Evolutionary conservation across 2,113 vertebrate genomes (phyloP).

Genomic region (Morone saxatilis): DNA sequence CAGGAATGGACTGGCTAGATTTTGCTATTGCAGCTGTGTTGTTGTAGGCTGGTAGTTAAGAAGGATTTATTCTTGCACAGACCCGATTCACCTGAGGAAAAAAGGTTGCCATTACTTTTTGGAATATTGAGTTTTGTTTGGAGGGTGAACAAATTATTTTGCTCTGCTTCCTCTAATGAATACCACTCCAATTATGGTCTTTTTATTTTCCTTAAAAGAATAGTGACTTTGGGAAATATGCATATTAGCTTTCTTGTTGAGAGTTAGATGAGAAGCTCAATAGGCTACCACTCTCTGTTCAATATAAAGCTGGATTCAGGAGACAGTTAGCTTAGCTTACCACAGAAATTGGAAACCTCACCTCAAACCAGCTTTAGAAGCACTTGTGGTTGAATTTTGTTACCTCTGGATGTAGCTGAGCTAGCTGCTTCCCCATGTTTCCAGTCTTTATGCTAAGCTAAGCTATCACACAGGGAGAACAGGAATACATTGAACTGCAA

Average conservation of each 20-base stretch:
- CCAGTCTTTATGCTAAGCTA: too few species aligned
- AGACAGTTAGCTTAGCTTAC: background rate
- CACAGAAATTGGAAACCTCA: too few species aligned
- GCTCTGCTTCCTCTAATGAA: background rate
- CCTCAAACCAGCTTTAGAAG: too few species aligned
- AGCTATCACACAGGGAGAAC: too few species aligned
- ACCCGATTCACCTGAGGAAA: conserved; percentile 72
- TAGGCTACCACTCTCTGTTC: background rate
- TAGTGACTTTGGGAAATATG: background rate
- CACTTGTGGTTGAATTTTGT: too few species aligned
- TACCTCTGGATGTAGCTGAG: too few species aligned
- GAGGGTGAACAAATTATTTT: background rate
- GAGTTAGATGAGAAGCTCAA: background rate
- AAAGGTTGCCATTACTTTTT: conserved; percentile 36
- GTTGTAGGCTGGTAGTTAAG: conserved; percentile 69
- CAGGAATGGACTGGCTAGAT: conserved; percentile 74
- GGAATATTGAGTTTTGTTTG: conserved; percentile 52
- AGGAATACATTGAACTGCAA: too few species aligned
- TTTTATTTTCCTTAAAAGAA: background rate
- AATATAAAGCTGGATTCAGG: background rate
- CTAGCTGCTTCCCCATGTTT: too few species aligned
- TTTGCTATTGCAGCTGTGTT: conserved; percentile 83
- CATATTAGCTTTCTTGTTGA: background rate
- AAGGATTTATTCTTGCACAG: conserved; percentile 59
- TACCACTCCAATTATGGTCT: background rate